Conservation (phyloP, 92 coral and sea anemone species). For the Muricea muricata region DNA sequence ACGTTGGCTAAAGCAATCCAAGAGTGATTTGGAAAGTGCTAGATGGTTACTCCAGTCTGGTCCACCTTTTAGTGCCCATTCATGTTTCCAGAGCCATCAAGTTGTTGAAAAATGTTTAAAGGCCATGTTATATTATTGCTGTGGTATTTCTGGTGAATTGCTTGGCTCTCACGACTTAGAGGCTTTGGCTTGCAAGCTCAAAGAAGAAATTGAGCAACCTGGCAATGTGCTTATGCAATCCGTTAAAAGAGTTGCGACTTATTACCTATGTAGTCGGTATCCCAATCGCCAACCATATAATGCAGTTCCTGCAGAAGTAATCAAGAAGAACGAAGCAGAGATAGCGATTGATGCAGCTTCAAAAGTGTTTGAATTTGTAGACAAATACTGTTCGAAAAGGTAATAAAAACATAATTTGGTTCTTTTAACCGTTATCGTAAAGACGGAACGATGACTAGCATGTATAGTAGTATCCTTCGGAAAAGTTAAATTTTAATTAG, state of each 20-base stretch:
- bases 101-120: conserved; percentile 34
- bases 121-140: not conserved
- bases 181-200: not conserved
- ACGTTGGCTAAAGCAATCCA: conserved; percentile 3
- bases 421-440: too few relatives aligned
- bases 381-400: not conserved
- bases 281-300: conserved; percentile 17
- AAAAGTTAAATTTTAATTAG: too few relatives aligned
- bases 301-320: not conserved
- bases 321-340: not conserved
- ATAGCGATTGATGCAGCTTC: conserved; percentile 7
- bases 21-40: not conserved
- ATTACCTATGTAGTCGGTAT: not conserved
- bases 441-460: too few relatives aligned
- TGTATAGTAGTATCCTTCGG: too few relatives aligned
- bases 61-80: conserved; percentile 19
- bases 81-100: conserved; percentile 48
- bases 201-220: not conserved
- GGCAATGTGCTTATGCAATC: not conserved
- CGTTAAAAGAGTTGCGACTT: not conserved
- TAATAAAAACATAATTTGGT: too few relatives aligned
- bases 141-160: conserved; percentile 15
- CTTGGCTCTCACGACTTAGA: not conserved
- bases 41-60: conserved; percentile 15
- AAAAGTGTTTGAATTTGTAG: not conserved